Conservation (phyloP, 2,113 vertebrate species). For the Trochalopteron elliotii region DNA sequence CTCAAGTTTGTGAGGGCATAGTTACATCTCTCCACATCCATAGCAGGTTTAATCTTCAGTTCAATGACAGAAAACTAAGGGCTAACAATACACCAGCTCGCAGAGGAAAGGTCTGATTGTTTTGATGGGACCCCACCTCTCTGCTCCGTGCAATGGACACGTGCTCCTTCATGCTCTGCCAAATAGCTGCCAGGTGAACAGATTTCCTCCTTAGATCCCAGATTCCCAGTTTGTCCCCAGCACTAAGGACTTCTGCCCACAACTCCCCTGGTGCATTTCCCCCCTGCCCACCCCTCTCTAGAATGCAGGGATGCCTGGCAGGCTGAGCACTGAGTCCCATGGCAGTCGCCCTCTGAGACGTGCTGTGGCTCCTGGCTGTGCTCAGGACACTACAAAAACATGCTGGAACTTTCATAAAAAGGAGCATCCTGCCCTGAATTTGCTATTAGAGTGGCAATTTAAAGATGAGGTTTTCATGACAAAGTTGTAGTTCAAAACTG, state of each 20-base stretch:
- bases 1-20: neutral
- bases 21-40: neutral
- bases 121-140: neutral
- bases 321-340: neutral
- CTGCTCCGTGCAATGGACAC: rapidly evolving
- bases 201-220: neutral
- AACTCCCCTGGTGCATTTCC: neutral
- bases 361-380: neutral
- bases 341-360: rapidly evolving
- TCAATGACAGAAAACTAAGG: neutral
- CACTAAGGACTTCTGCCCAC: neutral
- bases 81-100: neutral
- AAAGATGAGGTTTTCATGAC: rapidly evolving
- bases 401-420: neutral
- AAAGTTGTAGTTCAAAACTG: neutral
- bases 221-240: neutral
- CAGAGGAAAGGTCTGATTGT: neutral
- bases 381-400: neutral
- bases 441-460: neutral
- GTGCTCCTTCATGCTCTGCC: neutral
- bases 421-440: neutral
- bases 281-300: neutral
- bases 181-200: neutral
- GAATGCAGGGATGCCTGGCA: rapidly evolving
- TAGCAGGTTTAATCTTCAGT: neutral